Percentiles rank a stretch among this genome's conserved stretches.
Evolutionary conservation across 2,888 invertebrate genomes (phyloP).

Genomic region (Lithophane socia): DNA sequence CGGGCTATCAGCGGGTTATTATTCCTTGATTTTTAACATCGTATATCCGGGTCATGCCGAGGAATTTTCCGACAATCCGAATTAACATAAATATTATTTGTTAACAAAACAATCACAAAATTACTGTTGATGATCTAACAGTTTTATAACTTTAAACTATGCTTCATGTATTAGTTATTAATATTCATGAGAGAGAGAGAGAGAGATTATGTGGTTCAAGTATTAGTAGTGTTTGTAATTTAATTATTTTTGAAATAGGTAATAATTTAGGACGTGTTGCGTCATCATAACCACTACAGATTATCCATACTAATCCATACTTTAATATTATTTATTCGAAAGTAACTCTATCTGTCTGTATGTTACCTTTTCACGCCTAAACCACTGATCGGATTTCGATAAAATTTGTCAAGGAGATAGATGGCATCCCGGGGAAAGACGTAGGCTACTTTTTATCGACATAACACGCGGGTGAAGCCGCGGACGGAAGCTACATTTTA

Average conservation of each 20-base stretch:
- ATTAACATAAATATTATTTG: not conserved
- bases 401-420: no score
- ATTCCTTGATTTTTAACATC: conserved; percentile 13
- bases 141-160: not conserved
- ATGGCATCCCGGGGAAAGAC: no score
- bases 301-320: no score
- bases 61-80: conserved; percentile 6
- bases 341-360: no score
- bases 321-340: no score
- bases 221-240: not conserved
- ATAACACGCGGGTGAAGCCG: no score
- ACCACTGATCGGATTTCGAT: no score
- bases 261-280: not conserved
- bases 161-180: not conserved
- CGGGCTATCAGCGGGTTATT: conserved; percentile 28
- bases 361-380: no score
- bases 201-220: no score
- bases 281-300: not conserved
- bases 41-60: conserved; percentile 37
- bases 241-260: not conserved
- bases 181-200: no score
- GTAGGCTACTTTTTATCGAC: no score
- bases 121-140: not conserved
- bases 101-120: not conserved
- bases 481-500: not conserved